Conservation (phyloP, 2,113 vertebrate genomes). For the Ptychochromis oligacanthus region DNA sequence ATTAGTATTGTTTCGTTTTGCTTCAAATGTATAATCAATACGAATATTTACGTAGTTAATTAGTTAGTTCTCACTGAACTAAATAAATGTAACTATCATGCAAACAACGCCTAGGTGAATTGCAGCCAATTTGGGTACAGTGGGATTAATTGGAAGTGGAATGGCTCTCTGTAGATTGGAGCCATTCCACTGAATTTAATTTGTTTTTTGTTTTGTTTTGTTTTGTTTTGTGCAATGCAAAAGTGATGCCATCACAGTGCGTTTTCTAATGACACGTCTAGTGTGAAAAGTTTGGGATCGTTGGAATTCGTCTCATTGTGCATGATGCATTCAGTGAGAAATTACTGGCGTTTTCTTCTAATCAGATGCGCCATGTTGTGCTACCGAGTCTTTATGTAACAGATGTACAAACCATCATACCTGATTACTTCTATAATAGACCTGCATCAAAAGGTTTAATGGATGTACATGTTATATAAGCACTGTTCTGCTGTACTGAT, state of each 20-base stretch:
- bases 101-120: too few species aligned
- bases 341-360: not conserved
- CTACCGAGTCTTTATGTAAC: conserved; percentile 1
- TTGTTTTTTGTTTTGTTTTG: too few species aligned
- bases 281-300: not conserved
- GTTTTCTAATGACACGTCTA: not conserved
- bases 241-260: not conserved
- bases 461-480: conserved; percentile 4
- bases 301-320: not conserved
- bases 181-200: too few species aligned
- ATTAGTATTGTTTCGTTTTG: not conserved
- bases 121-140: too few species aligned
- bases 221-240: not conserved
- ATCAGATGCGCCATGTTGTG: not conserved
- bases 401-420: not conserved
- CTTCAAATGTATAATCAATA: not conserved
- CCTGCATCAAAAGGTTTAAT: not conserved
- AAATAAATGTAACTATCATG: too few species aligned
- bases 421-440: not conserved
- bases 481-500: not conserved
- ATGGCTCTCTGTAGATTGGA: too few species aligned
- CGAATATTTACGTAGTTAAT: not conserved
- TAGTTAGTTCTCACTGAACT: too few species aligned
- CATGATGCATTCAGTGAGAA: not conserved
- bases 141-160: too few species aligned